Evolutionary conservation across 2,888 invertebrate genomes (phyloP).

Genomic region (Dilophus febrilis): DNA sequence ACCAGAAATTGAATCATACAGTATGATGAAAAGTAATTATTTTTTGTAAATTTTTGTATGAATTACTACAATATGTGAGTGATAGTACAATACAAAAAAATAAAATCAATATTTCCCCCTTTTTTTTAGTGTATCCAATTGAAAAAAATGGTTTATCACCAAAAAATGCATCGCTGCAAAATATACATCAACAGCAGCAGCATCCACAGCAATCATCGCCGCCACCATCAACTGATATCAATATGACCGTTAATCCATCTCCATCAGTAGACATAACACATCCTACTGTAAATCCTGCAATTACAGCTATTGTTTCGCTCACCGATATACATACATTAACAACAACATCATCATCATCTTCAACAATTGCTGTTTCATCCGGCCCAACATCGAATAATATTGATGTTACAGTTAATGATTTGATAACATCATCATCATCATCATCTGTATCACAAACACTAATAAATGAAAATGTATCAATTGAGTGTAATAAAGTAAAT

Average conservation of each 20-base stretch:
- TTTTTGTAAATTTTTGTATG: background rate
- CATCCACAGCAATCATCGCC: conserved; percentile 14
- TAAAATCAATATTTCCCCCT: conserved; percentile 11
- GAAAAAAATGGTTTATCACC: conserved; percentile 22
- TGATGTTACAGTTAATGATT: too few species aligned
- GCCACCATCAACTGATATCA: conserved; percentile 5
- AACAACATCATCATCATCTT: background rate
- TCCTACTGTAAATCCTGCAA: too few species aligned
- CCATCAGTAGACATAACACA: too few species aligned
- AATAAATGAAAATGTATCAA: too few species aligned
- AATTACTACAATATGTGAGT: background rate
- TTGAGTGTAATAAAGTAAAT: too few species aligned
- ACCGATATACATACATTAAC: background rate
- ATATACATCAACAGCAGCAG: conserved; percentile 14
- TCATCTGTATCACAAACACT: too few species aligned
- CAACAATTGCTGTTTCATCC: too few species aligned
- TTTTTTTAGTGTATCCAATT: background rate
- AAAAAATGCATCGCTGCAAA: conserved; percentile 19
- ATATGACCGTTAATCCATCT: background rate
- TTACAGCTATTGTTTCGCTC: conserved; percentile 5
- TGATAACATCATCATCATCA: too few species aligned
- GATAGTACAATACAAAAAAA: conserved; percentile 29
- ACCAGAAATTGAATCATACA: conserved; percentile 26
- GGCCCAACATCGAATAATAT: too few species aligned
- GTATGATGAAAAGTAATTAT: conserved; percentile 14